These are phyloP conservation scores for Galeopterus variegatus DNA, from an alignment of 2,113 vertebrate genomes.

Conservation along the genomic window DNA sequence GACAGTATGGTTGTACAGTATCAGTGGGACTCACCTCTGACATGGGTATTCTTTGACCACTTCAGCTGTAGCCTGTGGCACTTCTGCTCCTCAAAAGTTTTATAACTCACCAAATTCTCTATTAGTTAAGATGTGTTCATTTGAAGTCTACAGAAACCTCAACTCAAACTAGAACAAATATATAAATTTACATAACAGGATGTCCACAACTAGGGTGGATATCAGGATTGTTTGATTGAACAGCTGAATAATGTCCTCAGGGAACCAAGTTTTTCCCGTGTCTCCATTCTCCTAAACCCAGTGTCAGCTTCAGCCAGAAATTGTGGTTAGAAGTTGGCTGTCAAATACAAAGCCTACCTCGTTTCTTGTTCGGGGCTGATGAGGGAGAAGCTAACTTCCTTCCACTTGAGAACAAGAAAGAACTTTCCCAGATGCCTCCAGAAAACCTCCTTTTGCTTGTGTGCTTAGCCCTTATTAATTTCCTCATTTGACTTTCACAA, in stretches of 20 bases:
- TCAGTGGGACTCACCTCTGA: neutral
- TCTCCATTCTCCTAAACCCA: neutral
- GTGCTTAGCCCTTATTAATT: neutral
- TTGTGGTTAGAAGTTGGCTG: neutral
- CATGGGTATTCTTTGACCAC: neutral
- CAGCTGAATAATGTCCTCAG: neutral
- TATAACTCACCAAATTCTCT: neutral
- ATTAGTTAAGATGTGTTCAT: neutral
- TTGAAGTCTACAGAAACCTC: neutral
- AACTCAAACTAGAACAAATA: neutral
- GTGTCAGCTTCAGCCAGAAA: neutral
- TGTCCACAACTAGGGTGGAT: neutral
- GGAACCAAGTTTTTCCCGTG: neutral
- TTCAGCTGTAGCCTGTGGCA: neutral
- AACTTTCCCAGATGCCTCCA: neutral
- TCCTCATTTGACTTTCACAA: slow-evolving; percentile 15
- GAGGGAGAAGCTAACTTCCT: neutral
- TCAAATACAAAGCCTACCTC: neutral
- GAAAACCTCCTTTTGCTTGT: neutral
- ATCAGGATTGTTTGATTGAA: neutral
- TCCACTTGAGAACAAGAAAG: neutral
- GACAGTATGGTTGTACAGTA: neutral
- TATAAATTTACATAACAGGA: neutral
- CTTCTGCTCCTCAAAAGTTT: neutral
- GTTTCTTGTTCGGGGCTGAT: neutral